Base-by-base conservation (phyloP, 2,797 vertebrate species). In the Vireo griseus region DNA sequence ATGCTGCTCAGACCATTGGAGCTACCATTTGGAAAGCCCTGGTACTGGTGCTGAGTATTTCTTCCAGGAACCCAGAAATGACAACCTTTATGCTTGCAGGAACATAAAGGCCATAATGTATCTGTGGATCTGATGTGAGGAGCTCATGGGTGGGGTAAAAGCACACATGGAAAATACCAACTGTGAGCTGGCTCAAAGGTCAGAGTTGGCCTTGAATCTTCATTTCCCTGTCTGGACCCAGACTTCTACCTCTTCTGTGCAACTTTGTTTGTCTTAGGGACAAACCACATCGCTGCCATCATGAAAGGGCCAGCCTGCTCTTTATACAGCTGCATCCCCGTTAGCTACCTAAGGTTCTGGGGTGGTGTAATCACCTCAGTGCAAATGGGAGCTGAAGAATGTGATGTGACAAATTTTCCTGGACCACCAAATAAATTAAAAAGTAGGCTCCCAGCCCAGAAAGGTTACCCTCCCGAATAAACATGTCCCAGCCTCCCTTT, bases 401-500 rank as follows among this genome's bases (percentile, higher is more conserved):
- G 88, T 35, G 59, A 94, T 82, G 88, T 92, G 88, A 90, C 5
- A 0, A 94, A 76, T 85, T 94, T 93, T 82, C 67, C 88, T 1
- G 5, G 92, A 87, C 88, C 88, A 96, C 86, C 88, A 91, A 94
- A 93, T 89, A 95, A 96, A 96, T 90, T 93, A 67, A 84, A 93
- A 93, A 66, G 67, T n/a, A 90, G 95, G 90, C 83, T 95, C n/a
- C 48, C 40, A 75, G 90, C 90, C 92, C 92, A 95, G 94, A 93
- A 93, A 73, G 55, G 69, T 92, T 90, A 66, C 48, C 71, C 92
- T 95, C 88, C 47, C 88, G 90, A 93, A 95, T 85, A 95, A 95
- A 95, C 86, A 93, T 8, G 52, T 55, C 67, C 86, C 86, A 94
- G 82, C 52, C 83, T 95, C 88, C 67, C 44, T 84, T 86, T 59